A percentile compares a stretch with the other conserved stretches of the same genome.
Evolutionary conservation across 2,797 vertebrate genomes (phyloP).

Genomic region (Gymnocypris eckloni): DNA sequence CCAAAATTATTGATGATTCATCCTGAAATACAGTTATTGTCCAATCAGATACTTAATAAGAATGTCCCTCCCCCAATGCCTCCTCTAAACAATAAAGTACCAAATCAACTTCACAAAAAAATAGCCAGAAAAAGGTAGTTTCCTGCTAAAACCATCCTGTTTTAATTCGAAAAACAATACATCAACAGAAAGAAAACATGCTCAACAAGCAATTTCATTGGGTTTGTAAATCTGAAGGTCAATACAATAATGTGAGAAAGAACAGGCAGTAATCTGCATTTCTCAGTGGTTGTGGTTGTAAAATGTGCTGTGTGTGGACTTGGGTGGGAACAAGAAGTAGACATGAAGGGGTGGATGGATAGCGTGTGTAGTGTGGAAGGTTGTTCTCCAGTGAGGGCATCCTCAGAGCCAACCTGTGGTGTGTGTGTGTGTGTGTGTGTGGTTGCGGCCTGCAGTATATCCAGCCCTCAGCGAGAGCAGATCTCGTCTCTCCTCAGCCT

Average conservation of each 20-base stretch:
- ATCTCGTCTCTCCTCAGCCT: conserved; percentile 43
- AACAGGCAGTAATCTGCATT: background rate
- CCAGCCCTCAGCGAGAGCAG: conserved; percentile 28
- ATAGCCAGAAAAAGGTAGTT: conserved; percentile 12
- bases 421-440: conserved; percentile 55
- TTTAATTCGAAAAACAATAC: conserved; percentile 17
- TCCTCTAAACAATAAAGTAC: background rate
- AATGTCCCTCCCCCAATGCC: background rate
- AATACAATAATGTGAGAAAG: conserved; percentile 8
- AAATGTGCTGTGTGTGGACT: conserved; percentile 23
- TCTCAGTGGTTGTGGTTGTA: background rate
- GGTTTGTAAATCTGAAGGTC: conserved; percentile 4
- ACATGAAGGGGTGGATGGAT: conserved; percentile 22
- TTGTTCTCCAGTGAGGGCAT: conserved; percentile 43
- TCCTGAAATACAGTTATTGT: background rate
- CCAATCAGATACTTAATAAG: background rate
- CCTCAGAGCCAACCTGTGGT: conserved; percentile 53
- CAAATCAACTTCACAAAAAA: conserved; percentile 1
- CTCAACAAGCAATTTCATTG: background rate
- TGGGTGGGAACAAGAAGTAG: background rate
- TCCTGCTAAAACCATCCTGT: background rate
- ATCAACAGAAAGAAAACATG: background rate
- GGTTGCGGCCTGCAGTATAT: conserved; percentile 46
- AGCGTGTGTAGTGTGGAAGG: conserved; percentile 32
- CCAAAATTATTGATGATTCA: background rate